Percentiles rank a stretch among this genome's conserved stretches.
phyloP scores from a whole-genome alignment of 2,113 vertebrate genomes.

The Burhinus bistriatus region DNA sequence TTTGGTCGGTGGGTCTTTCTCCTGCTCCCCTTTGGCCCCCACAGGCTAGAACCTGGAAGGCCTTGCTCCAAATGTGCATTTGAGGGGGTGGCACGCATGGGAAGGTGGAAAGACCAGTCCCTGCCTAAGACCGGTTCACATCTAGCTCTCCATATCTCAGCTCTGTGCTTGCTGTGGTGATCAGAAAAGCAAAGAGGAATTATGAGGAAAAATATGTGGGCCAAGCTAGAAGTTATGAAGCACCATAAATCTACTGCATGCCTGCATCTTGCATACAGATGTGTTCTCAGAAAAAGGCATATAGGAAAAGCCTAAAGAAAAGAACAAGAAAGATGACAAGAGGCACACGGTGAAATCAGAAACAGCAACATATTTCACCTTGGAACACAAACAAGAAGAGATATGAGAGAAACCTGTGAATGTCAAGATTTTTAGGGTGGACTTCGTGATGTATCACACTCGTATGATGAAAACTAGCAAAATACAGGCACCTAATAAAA shows the following conservation, averaged over 20 bases:
- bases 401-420: rapidly evolving
- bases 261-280: background rate
- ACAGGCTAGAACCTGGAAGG: background rate
- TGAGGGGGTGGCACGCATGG: background rate
- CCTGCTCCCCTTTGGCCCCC: background rate
- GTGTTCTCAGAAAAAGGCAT: background rate
- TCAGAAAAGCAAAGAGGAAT: background rate
- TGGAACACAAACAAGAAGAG: background rate
- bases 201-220: background rate
- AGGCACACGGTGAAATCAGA: background rate
- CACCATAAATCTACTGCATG: background rate
- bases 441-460: background rate
- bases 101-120: background rate
- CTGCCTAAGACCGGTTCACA: background rate
- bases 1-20: background rate
- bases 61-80: background rate
- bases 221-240: background rate
- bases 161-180: background rate
- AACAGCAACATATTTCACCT: background rate
- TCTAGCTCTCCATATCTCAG: background rate
- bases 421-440: background rate
- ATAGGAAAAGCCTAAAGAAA: background rate
- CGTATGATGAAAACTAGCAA: rapidly evolving
- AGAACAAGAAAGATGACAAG: background rate
- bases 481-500: background rate